phyloP scores from a whole-genome alignment of 2,113 vertebrate species.

The Zapus hudsonius region DNA sequence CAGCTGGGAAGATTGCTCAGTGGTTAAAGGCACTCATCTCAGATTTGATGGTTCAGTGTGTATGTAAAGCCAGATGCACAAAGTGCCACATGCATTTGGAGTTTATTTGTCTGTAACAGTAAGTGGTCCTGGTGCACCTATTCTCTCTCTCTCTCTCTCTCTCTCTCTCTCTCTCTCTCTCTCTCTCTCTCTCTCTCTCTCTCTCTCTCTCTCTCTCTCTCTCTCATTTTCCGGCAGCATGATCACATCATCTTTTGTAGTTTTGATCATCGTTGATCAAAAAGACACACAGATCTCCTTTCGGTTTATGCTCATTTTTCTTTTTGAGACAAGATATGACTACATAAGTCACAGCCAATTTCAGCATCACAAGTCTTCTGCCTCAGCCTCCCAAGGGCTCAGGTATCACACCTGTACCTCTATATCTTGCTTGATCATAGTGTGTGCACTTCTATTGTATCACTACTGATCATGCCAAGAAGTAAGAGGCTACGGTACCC shows the following conservation, averaged over 20 bases:
- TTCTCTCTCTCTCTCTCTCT: too few relatives aligned
- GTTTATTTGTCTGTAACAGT: too few relatives aligned
- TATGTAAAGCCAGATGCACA: too few relatives aligned
- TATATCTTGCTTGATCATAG: not conserved
- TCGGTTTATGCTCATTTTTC: not conserved
- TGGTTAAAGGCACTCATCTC: too few relatives aligned
- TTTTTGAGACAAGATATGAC: not conserved
- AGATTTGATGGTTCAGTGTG: too few relatives aligned
- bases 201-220: too few relatives aligned
- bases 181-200: too few relatives aligned
- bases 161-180: too few relatives aligned
- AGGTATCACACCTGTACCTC: not conserved
- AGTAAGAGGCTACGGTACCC: rapidly evolving
- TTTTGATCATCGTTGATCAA: not conserved
- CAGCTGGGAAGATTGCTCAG: too few relatives aligned
- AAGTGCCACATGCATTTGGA: too few relatives aligned
- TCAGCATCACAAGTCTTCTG: not conserved
- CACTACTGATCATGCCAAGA: not conserved
- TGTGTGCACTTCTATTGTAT: not conserved
- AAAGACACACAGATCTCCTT: not conserved
- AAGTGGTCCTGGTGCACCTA: too few relatives aligned
- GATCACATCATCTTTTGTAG: not conserved
- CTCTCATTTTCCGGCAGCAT: not conserved
- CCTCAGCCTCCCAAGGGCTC: not conserved
- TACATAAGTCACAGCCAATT: rapidly evolving